Evolutionary conservation across 2,113 vertebrate genomes (phyloP), one percentile per base, ranked within the genome.

Genomic region (Oreochromis niloticus): DNA sequence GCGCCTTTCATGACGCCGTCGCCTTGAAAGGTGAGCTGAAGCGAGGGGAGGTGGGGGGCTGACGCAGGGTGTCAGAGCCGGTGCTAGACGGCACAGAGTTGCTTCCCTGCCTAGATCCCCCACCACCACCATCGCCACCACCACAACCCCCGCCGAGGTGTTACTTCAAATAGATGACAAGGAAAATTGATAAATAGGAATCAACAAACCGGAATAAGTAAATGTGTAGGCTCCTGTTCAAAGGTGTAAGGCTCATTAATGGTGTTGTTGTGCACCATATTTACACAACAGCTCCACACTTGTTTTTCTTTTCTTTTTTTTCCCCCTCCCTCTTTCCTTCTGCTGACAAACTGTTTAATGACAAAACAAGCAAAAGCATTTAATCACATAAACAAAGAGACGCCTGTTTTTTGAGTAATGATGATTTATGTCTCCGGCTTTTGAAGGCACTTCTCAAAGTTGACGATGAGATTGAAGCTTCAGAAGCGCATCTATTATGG

Each of bases 191-290:
- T 89, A 91, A 89, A 93, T 87, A 92, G 91, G 84, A 88, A 84
- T 93, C 87, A 91, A 86, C 91, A 89, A 94, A 92, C 89, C 16
- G 36, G 73, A 95, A 93, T 91, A 86, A 93, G 90, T 88, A 93
- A 83, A 95, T 89, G 93, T 91, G 84, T 92, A 89, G 88, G 86
- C 92, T 90, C 85, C 87, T 92, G 92, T 92, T 95, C 82, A 89
- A 87, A 92, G 86, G 90, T 92, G 82, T 84, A 19, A 86, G 79
- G 82, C 90, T 92, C 87, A 92, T 95, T 92, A 94, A 95, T 94
- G 80, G 91, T 88, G 87, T 89, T 61, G 87, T 84, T 85, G 22
- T 90, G 86, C 56, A 54, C 50, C 83, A 10, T 86, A 88, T 91
- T 88, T 86, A 84, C 88, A 85, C 83, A 82, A 90, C 88, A 63